phyloP scores from a whole-genome alignment of 2,113 vertebrate genomes.

The Dascyllus trimaculatus region DNA sequence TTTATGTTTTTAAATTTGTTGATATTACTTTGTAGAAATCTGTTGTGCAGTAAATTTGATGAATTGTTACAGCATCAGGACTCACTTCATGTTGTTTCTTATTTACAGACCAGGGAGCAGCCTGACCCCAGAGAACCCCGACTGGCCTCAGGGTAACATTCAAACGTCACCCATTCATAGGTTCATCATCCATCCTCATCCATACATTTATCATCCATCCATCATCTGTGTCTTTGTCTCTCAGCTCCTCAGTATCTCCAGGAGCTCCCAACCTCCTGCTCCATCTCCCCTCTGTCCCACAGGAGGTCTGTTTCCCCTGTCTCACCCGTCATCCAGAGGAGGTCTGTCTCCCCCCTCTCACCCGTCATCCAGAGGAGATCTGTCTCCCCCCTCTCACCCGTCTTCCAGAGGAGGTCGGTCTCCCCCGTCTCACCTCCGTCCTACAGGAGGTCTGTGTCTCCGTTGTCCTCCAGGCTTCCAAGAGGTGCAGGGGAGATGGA shows the following conservation, averaged over 20 bases:
- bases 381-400: not conserved
- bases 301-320: constrained; percentile 27
- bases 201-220: not conserved
- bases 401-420: constrained; percentile 7
- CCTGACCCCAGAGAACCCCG: not conserved
- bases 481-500: constrained; percentile 47
- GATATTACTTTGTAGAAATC: no score
- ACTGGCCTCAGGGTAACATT: constrained; percentile 39
- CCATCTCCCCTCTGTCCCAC: constrained; percentile 1
- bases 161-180: not conserved
- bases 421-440: constrained; percentile 9
- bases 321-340: not conserved
- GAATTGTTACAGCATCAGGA: no score
- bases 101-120: constrained; percentile 29
- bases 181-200: not conserved
- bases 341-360: not conserved
- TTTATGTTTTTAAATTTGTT: no score
- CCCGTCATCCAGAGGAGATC: constrained; percentile 15
- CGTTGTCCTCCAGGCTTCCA: not conserved
- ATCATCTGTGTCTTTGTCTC: not conserved
- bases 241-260: constrained; percentile 30
- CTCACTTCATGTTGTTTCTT: constrained; percentile 2
- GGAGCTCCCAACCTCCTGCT: not conserved
- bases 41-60: no score
- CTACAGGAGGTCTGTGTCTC: constrained; percentile 19